phyloP scores from a whole-genome alignment of 2,113 vertebrate species.

The Poeciliopsis turrubarensis region DNA sequence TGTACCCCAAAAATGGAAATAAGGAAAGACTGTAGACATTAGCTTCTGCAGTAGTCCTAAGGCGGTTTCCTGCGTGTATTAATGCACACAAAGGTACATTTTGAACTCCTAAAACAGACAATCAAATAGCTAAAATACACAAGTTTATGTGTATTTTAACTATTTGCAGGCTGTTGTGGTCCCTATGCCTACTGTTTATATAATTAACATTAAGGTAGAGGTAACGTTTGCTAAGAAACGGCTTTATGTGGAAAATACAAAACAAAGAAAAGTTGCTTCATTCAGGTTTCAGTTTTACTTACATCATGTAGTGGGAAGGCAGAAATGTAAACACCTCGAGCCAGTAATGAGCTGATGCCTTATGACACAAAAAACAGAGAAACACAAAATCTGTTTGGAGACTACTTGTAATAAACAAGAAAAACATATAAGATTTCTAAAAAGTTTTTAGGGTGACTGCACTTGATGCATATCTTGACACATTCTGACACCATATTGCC shows the following conservation, averaged over 20 bases:
- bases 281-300: constrained; percentile 63
- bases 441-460: neutral
- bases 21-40: too few relatives aligned
- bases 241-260: neutral
- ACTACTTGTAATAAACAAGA: neutral
- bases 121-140: too few relatives aligned
- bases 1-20: too few relatives aligned
- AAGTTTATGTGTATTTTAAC: too few relatives aligned
- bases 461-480: neutral
- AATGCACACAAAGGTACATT: too few relatives aligned
- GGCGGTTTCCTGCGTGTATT: too few relatives aligned
- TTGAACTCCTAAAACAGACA: too few relatives aligned
- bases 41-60: too few relatives aligned
- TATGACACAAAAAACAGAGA: constrained; percentile 21
- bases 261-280: neutral
- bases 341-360: constrained; percentile 94
- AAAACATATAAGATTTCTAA: neutral
- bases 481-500: neutral
- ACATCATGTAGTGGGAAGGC: constrained; percentile 97
- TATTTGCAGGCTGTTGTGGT: too few relatives aligned
- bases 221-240: neutral
- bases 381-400: constrained; percentile 6
- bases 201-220: neutral
- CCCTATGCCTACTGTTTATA: too few relatives aligned
- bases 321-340: constrained; percentile 90